Evolutionary conservation across 2,113 vertebrate species (phyloP).

Genomic region (Syngnathus typhle): DNA sequence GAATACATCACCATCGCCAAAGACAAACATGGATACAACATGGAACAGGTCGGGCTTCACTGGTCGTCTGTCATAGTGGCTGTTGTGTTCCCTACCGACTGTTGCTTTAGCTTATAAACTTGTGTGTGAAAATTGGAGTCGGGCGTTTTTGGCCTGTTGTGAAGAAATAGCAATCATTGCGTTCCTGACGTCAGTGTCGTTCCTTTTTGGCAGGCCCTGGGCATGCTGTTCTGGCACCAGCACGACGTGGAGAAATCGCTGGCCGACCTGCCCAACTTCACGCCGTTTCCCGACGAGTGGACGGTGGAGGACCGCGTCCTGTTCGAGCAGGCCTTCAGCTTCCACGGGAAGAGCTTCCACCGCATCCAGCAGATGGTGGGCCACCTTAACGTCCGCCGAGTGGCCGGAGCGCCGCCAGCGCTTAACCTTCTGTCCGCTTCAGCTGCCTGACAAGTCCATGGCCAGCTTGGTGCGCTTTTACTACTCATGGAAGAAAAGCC

Average conservation of each 20-base stretch:
- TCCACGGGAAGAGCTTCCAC: constrained; percentile 94
- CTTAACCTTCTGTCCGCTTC: background rate
- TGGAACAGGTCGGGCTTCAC: constrained; percentile 81
- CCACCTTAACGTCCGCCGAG: too few species aligned
- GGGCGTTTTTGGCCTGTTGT: too few species aligned
- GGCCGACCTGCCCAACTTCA: constrained; percentile 94
- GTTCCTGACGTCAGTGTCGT: too few species aligned
- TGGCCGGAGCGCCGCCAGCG: background rate
- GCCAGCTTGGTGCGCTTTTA: constrained; percentile 94
- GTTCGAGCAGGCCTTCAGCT: constrained; percentile 95
- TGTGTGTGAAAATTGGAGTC: too few species aligned
- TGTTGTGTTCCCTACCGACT: too few species aligned
- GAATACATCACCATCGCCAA: constrained; percentile 92
- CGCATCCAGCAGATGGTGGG: constrained; percentile 94
- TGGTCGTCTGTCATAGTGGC: constrained; percentile 23
- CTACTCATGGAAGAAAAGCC: constrained; percentile 97
- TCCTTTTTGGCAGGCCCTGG: constrained; percentile 76
- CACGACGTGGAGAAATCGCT: constrained; percentile 94
- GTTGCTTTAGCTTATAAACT: too few species aligned
- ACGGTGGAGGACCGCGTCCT: constrained; percentile 94
- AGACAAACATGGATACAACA: constrained; percentile 96
- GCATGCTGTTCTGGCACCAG: constrained; percentile 98
- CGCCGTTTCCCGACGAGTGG: constrained; percentile 95
- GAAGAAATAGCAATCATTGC: too few species aligned
- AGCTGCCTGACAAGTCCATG: constrained; percentile 95